Conservation (phyloP, 1,140 invertebrate species). For the Drosophila sproati region DNA sequence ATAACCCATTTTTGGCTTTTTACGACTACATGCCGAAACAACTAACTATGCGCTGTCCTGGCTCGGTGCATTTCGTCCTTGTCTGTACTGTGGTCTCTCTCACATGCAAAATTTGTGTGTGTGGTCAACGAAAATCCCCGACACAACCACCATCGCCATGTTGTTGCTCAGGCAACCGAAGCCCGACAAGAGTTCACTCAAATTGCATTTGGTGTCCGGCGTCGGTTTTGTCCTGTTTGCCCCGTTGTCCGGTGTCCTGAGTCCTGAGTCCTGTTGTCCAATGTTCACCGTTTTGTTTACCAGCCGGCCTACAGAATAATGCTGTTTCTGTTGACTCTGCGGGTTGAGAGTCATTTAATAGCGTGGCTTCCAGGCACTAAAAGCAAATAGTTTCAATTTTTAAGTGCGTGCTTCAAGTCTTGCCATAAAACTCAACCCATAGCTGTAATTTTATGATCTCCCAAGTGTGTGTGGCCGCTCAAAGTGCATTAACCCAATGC, state of each 20-base stretch:
- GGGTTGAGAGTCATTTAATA: constrained; percentile 14
- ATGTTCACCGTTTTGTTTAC: constrained; percentile 50
- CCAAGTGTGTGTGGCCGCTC: constrained; percentile 5
- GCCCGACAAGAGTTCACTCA: constrained; percentile 76
- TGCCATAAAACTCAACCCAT: constrained; percentile 20
- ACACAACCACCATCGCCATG: constrained; percentile 24
- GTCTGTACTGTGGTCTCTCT: constrained; percentile 44
- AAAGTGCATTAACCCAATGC: constrained; percentile 23
- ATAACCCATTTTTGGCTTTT: constrained; percentile 81
- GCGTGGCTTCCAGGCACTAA: constrained; percentile 12
- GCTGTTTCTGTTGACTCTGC: neutral
- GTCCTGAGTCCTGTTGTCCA: neutral
- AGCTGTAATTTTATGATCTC: constrained; percentile 12
- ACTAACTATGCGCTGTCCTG: constrained; percentile 51
- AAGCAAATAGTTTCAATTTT: constrained; percentile 45
- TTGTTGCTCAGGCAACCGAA: constrained; percentile 74
- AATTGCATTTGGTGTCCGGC: constrained; percentile 75
- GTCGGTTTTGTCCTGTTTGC: neutral
- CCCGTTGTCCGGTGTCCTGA: neutral
- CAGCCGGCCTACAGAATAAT: constrained; percentile 46
- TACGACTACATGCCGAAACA: constrained; percentile 65
- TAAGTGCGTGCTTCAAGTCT: constrained; percentile 35
- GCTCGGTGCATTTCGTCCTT: neutral
- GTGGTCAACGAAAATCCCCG: constrained; percentile 42
- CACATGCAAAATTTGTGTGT: constrained; percentile 70